Base-by-base conservation (phyloP, 2,797 vertebrate species). In the Gambelia wislizenii region DNA sequence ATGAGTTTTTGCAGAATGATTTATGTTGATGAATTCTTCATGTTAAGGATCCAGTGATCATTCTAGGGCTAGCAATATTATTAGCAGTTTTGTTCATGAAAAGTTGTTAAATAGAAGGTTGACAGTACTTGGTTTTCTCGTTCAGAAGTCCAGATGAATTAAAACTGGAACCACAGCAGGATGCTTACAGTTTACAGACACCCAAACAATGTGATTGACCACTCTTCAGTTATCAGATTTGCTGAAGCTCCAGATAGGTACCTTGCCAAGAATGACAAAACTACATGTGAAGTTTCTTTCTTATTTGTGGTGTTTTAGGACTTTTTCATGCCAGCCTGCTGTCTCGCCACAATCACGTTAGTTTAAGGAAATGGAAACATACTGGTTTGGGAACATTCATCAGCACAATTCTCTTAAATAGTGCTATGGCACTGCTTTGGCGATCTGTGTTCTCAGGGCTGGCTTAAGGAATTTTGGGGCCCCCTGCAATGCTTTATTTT, bases 1-100 rank as follows among this genome's bases (percentile, higher is more conserved):
- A 91, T 59, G 80, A 91, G 47, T 93, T 95, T 95, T 85, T 84
- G 20, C 44, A 86, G 84, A 88, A 84, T 89, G 87, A 93, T 93
- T 94, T 92, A 92, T 86, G 49, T 13, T 59, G 56, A 78, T 84
- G 74, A 80, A 79, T 79, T 90, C 84, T 79, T 90, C 84, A 79
- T 90, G 75, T 85, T 80, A 87, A 91, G 67, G 44, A 74, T 91
- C 85, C 91, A 89, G 79, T 92, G 91, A 91, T 93, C 88, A 85
- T 61, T 89, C 76, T 85, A 89, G n/a, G 64, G 18, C n/a, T 84
- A 90, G 9, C 0, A 6, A 81, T 86, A n/a, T 33, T 91, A 87
- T 36, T 77, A 93, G 72, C 47, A 86, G 86, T n/a, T 90, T 78
- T 81, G 91, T 89, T 90, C 85, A 78, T 33, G 87, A 86, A 89